Evolutionary conservation across 2,888 invertebrate species (phyloP).

Genomic region (Thysanoteuthis rhombus): DNA sequence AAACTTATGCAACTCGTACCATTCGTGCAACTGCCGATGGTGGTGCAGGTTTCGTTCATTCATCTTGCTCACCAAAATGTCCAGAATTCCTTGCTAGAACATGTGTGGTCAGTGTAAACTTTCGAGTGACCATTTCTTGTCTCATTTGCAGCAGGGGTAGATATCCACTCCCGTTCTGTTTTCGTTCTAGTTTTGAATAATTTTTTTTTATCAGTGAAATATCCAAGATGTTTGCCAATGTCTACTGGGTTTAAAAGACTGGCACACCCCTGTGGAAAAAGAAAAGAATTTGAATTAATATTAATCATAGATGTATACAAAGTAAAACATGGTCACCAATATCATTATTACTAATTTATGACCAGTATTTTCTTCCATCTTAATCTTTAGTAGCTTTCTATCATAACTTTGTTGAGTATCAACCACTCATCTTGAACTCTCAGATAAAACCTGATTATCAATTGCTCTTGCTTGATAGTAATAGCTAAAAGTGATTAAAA

Average conservation of each 20-base stretch:
- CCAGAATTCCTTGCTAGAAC: neutral
- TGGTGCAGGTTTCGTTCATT: constrained; percentile 21
- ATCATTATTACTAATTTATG: no score
- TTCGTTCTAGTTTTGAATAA: neutral
- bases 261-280: neutral
- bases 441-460: no score
- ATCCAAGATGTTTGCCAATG: neutral
- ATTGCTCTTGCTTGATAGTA: no score
- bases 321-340: no score
- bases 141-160: neutral
- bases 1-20: constrained; percentile 25
- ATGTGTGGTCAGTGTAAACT: neutral
- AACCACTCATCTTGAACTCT: no score
- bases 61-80: constrained; percentile 15
- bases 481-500: no score
- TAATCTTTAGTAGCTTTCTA: no score
- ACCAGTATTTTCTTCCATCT: no score
- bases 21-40: constrained; percentile 26
- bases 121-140: neutral
- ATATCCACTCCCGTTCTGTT: neutral
- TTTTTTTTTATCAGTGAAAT: neutral
- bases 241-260: neutral
- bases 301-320: neutral
- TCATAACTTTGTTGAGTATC: no score
- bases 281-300: neutral